phyloP scores from a whole-genome alignment of 2,113 vertebrate species.

The Colossoma macropomum region DNA sequence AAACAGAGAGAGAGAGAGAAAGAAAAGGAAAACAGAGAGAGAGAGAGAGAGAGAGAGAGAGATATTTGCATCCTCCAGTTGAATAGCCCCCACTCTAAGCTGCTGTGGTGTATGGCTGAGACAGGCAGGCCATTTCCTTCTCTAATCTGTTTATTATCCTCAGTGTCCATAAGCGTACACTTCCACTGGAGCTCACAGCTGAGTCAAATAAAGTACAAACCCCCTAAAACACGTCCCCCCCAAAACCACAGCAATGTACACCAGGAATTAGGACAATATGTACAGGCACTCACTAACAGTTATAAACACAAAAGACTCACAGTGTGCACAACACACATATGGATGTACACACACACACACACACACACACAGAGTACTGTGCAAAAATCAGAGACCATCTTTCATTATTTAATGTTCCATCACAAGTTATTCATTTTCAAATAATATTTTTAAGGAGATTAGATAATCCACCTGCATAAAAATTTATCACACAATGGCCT shows the following conservation, averaged over 20 bases:
- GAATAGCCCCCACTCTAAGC: background rate
- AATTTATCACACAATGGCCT: no score
- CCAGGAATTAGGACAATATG: background rate
- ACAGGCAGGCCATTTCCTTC: background rate
- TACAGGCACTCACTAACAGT: background rate
- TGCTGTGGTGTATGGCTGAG: background rate
- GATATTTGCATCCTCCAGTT: background rate
- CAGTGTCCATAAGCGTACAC: slow-evolving; percentile 10
- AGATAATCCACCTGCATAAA: no score
- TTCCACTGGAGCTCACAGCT: slow-evolving; percentile 3
- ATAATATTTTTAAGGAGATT: no score
- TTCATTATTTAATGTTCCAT: no score
- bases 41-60: slow-evolving; percentile 17
- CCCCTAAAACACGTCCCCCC: background rate
- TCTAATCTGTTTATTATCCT: background rate
- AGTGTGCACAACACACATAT: background rate
- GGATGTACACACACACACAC: no score
- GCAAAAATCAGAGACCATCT: no score
- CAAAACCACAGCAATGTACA: background rate
- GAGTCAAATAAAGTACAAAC: slow-evolving; percentile 3
- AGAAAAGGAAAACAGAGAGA: no score
- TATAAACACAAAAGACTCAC: background rate
- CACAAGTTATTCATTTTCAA: no score
- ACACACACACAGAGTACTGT: no score
- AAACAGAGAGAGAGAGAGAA: slow-evolving; percentile 1